Conservation (phyloP, 1,140 invertebrate species). For the Drosophila malerkotliana region DNA sequence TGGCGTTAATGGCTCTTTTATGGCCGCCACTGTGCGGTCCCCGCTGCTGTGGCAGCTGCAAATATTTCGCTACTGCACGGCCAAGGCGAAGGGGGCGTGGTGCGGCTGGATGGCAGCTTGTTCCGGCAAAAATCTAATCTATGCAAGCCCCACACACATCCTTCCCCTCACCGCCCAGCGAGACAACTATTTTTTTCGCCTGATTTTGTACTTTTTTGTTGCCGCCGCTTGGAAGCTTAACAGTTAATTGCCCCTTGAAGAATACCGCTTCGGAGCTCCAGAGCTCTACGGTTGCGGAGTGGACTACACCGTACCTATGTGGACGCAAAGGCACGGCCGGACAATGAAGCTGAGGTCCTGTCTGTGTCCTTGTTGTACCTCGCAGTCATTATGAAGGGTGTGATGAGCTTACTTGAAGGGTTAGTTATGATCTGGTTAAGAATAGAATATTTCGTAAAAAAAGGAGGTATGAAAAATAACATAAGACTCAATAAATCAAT, state of each 20-base stretch:
- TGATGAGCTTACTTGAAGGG: not conserved
- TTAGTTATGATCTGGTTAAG: not conserved
- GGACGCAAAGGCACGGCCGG: constrained; percentile 46
- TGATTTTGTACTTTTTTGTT: constrained; percentile 51
- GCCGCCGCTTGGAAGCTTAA: constrained; percentile 55
- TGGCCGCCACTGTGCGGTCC: constrained; percentile 66
- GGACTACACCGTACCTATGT: constrained; percentile 52
- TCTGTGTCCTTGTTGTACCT: constrained; percentile 6
- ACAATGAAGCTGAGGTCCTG: constrained; percentile 23
- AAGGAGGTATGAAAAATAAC: not conserved
- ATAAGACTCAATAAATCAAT: too few species aligned
- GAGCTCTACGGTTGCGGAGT: constrained; percentile 2
- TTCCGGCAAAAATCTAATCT: constrained; percentile 72
- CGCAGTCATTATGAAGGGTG: constrained; percentile 4
- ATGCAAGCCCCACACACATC: constrained; percentile 53
- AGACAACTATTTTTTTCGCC: constrained; percentile 62
- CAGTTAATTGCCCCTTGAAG: constrained; percentile 80
- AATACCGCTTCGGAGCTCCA: constrained; percentile 52
- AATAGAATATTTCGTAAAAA: not conserved
- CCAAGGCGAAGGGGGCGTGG: constrained; percentile 3
- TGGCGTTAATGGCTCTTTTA: constrained; percentile 80
- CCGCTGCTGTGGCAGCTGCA: constrained; percentile 63
- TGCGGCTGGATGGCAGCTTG: constrained; percentile 3
- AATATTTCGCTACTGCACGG: constrained; percentile 57
- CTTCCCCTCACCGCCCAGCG: constrained; percentile 1